Percentiles rank a stretch among this genome's conserved stretches.
Conservation (phyloP, 1,140 invertebrate genomes). For the Mylabris phalerata region DNA sequence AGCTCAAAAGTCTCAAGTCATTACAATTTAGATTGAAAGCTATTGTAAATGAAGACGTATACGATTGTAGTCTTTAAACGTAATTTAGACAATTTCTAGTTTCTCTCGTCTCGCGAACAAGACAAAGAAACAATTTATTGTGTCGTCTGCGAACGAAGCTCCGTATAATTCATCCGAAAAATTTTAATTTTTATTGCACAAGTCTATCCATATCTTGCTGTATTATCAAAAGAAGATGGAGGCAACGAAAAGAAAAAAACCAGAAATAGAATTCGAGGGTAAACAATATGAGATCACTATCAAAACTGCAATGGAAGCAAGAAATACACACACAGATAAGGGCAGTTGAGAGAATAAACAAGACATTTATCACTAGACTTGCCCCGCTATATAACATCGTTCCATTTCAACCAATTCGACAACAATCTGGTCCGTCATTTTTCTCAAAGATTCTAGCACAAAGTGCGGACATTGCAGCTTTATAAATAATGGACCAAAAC, state of each 20-base stretch:
- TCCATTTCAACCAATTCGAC: conserved; percentile 4
- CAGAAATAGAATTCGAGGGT: background rate
- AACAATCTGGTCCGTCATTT: conserved; percentile 8
- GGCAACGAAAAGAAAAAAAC: no score
- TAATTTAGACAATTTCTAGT: background rate
- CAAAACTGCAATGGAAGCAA: conserved; percentile 28
- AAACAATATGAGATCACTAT: conserved; percentile 25
- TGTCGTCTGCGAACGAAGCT: conserved; percentile 5
- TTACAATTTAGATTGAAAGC: conserved; percentile 20
- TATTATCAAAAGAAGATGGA: no score
- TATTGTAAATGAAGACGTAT: conserved; percentile 23
- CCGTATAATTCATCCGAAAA: background rate
- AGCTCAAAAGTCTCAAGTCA: conserved; percentile 22
- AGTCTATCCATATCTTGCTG: no score
- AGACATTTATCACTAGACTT: conserved; percentile 34
- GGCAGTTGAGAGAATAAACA: conserved; percentile 34
- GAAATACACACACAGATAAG: conserved; percentile 29
- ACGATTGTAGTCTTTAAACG: conserved; percentile 17
- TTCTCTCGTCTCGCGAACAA: no score
- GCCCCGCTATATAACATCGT: conserved; percentile 4
- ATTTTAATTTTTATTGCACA: background rate
- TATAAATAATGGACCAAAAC: no score
- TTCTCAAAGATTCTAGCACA: background rate
- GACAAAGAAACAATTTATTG: conserved; percentile 17
- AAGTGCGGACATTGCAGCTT: no score